Conservation (phyloP, 2,113 vertebrate species). For the Coregonus clupeaformis region DNA sequence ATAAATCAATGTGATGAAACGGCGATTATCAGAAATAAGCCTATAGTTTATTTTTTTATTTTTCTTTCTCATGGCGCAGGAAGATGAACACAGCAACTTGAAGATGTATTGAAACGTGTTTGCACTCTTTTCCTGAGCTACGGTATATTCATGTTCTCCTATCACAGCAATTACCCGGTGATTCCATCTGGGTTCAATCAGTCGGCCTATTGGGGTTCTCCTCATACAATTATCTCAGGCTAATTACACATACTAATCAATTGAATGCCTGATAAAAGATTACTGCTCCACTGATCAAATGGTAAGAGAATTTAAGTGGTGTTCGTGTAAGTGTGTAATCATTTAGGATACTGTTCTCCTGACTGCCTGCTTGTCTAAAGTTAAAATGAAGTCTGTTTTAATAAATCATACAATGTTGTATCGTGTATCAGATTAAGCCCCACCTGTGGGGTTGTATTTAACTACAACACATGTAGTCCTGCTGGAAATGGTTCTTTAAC, state of each 20-base stretch:
- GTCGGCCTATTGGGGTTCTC: slow-evolving; percentile 12
- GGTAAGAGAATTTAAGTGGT: neutral
- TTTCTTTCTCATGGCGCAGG: neutral
- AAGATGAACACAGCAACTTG: neutral
- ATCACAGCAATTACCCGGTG: slow-evolving; percentile 17
- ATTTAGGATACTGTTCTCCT: no score
- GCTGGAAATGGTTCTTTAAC: neutral
- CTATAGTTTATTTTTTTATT: neutral
- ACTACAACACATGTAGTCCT: neutral
- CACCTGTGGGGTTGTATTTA: slow-evolving; percentile 1
- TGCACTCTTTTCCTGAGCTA: neutral
- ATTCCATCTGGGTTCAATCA: slow-evolving; percentile 30
- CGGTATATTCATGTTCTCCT: slow-evolving; percentile 7
- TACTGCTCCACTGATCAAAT: neutral
- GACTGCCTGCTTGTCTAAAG: neutral
- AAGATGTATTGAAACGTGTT: neutral
- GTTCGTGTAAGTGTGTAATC: neutral
- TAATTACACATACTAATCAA: slow-evolving; percentile 36
- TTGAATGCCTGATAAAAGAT: slow-evolving; percentile 20
- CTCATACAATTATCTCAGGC: slow-evolving; percentile 25
- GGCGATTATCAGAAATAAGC: neutral
- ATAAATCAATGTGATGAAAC: neutral
- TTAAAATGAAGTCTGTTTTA: neutral
- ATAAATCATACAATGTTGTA: neutral
- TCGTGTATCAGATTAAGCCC: neutral